These are phyloP conservation scores for Lycophotia porphyrea DNA, from an alignment of 2,888 invertebrate species.

Conservation along the genomic window DNA sequence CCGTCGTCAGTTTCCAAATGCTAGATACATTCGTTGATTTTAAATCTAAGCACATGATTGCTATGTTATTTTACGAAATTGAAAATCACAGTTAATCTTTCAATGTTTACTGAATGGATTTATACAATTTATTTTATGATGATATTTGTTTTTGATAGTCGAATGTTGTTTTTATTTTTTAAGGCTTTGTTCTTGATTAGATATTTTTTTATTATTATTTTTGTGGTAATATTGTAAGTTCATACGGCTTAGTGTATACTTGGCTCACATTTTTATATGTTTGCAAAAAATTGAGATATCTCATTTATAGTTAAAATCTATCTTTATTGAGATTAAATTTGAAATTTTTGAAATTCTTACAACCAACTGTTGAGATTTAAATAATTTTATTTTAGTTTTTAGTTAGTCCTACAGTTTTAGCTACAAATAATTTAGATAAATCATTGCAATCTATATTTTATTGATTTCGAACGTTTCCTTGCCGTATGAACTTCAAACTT, in stretches of 20 bases:
- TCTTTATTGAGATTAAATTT: constrained; percentile 22
- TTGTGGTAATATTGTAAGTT: constrained; percentile 16
- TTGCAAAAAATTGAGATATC: neutral
- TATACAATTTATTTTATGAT: constrained; percentile 57
- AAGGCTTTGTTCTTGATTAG: constrained; percentile 40
- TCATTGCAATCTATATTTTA: constrained; percentile 8
- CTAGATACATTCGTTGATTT: constrained; percentile 27
- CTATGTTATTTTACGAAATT: constrained; percentile 33
- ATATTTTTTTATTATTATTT: constrained; percentile 41
- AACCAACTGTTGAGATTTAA: constrained; percentile 10
- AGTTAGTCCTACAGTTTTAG: neutral
- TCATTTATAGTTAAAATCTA: neutral
- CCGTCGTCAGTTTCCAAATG: constrained; percentile 12
- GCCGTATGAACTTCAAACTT: constrained; percentile 30
- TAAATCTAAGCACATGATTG: constrained; percentile 14
- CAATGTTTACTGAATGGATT: constrained; percentile 27
- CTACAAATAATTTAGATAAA: neutral
- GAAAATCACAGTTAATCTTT: constrained; percentile 28
- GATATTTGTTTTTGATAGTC: constrained; percentile 50
- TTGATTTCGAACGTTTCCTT: constrained; percentile 11
- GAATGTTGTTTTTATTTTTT: constrained; percentile 54
- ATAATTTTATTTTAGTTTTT: constrained; percentile 5
- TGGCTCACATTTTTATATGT: neutral
- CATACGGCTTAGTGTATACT: constrained; percentile 21
- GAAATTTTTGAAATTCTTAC: neutral